Conservation (phyloP, 2,797 vertebrate genomes). For the Clarias pachynema region DNA sequence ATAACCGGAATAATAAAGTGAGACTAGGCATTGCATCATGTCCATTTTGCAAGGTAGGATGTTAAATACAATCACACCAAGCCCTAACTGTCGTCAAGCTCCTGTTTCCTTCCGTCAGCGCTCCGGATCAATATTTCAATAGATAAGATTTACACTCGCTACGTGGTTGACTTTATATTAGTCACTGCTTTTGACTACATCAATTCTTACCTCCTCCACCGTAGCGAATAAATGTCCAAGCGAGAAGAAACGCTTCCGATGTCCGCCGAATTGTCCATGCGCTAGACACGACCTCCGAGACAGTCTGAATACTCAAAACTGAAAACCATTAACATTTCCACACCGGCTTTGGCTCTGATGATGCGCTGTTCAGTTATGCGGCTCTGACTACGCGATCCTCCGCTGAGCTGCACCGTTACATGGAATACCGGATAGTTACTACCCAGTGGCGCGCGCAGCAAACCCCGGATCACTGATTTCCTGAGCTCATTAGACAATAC, state of each 20-base stretch:
- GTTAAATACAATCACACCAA: neutral
- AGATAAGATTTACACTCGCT: neutral
- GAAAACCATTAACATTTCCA: neutral
- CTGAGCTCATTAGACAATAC: neutral
- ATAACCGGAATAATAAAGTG: neutral
- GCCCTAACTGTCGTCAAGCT: neutral
- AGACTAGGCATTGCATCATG: neutral
- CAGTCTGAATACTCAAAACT: neutral
- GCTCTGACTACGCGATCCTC: neutral
- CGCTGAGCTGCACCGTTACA: neutral
- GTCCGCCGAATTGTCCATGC: conserved; percentile 34
- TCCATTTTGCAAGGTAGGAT: neutral
- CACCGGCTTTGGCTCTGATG: neutral
- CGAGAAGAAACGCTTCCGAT: conserved; percentile 35
- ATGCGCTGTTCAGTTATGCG: neutral
- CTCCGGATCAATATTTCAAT: neutral
- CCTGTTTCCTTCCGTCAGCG: neutral
- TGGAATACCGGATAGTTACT: neutral
- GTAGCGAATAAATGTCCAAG: conserved; percentile 41
- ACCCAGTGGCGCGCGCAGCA: neutral
- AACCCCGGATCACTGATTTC: neutral
- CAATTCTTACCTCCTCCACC: conserved; percentile 65
- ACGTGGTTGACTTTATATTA: neutral
- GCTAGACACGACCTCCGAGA: conserved; percentile 13
- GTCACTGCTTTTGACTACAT: neutral